Evolutionary conservation across 2,113 vertebrate species (phyloP).

Genomic region (Rhodinocichla rosea): DNA sequence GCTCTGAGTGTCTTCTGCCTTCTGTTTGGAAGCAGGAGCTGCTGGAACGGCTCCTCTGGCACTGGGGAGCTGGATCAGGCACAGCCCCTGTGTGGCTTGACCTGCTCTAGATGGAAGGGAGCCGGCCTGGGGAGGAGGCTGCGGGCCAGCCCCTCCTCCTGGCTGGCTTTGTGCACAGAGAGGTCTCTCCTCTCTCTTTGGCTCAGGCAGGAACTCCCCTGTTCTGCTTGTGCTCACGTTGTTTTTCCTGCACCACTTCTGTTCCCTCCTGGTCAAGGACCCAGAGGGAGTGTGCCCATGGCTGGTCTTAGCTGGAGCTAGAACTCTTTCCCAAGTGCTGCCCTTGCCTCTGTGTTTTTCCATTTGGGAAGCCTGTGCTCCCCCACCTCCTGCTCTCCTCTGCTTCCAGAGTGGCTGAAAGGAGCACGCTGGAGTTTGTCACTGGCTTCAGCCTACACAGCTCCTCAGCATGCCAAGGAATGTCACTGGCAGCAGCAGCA

Average conservation of each 20-base stretch:
- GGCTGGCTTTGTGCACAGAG: neutral
- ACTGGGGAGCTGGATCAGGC: neutral
- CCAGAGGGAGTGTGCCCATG: fast-evolving
- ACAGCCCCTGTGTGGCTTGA: neutral
- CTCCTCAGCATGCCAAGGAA: neutral
- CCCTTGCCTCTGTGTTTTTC: neutral
- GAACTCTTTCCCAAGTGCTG: neutral
- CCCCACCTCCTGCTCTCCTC: neutral
- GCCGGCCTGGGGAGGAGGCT: neutral
- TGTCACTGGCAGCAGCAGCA: neutral
- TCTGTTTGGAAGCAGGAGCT: neutral
- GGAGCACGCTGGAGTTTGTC: slow-evolving; percentile 7
- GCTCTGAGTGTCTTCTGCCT: neutral
- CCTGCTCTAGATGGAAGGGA: neutral
- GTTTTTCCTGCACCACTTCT: neutral
- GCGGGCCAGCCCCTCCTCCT: neutral
- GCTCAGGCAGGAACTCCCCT: neutral
- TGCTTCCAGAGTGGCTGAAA: slow-evolving; percentile 38
- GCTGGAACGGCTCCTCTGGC: neutral
- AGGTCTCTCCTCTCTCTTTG: neutral
- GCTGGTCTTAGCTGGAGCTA: neutral
- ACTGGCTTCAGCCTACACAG: slow-evolving; percentile 29
- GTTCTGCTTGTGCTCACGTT: neutral
- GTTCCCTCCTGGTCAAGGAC: neutral
- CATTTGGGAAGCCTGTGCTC: neutral